Evolutionary conservation across 2,888 invertebrate species (phyloP), one percentile per base, ranked within the genome.

Genomic region (Cynaeus angustus): DNA sequence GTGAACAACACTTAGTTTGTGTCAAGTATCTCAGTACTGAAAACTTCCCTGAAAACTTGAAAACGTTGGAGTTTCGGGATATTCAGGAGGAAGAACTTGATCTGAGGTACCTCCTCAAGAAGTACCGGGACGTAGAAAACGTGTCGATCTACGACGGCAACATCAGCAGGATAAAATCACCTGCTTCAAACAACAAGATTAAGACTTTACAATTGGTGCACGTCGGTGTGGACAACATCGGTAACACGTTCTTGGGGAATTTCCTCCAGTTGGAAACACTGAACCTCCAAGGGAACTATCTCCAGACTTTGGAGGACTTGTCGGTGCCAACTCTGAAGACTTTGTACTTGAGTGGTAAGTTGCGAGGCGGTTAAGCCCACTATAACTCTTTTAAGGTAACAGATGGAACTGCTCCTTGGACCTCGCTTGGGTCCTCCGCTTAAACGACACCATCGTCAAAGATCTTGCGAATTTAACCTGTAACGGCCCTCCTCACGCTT

Each of bases 381-480:
- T 21, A 21, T 21, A 21, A 21, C 21, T 21, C 21, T 21, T 3
- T 21, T 4, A 21, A 94, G 94, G 88, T 80, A 91, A 92, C 82
- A 86, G 88, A 80, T 90, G 91, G 91, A 90, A 89, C 83, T 94
- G 88, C 79, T 90, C 87, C 76, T 88, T 87, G 3, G 88, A 89
- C 7, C 81, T 91, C 14, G 87, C 88, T 69, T 92, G 92, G 92
- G 84, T 91, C 59, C 86, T 90, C 30, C 86, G 89, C 81, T 84
- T 88, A 66, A 84, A 85, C 10, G 86, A 86, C 68, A 87, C 80
- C 8, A 86, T 87, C 52, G 87, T 91, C 10, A 84, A 83, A 10
- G 92, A 92, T 82, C 87, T 89, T 72, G 85, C 88, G 50, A 85
- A 88, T 52, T 82, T 91, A 38, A 86, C 86, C 10, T 92, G 92